Percentiles rank a stretch among this genome's conserved stretches.
phyloP scores from a whole-genome alignment of 2,888 invertebrate species.

The Tolmerus cingulatus region DNA sequence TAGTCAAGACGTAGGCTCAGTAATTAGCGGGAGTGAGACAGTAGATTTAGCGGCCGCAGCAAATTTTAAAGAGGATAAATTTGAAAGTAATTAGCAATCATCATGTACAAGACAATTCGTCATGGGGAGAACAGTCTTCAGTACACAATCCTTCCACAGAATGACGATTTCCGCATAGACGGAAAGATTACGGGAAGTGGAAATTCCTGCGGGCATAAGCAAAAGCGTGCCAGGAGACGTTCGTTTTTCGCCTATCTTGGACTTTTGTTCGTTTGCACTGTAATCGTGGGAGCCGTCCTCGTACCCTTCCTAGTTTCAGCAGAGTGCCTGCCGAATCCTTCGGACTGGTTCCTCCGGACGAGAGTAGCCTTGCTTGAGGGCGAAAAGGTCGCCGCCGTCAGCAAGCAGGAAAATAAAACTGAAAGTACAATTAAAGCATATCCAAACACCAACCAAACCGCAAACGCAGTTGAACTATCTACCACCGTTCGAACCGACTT shows the following conservation, averaged over 20 bases:
- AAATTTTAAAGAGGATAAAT: neutral
- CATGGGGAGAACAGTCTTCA: constrained; percentile 79
- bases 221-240: constrained; percentile 54
- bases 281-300: constrained; percentile 61
- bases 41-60: neutral
- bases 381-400: neutral
- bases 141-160: constrained; percentile 77
- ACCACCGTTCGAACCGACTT: neutral
- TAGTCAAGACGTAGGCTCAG: neutral
- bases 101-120: constrained; percentile 78
- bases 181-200: constrained; percentile 69
- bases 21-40: constrained; percentile 4
- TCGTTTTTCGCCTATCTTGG: constrained; percentile 63
- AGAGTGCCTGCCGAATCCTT: constrained; percentile 60
- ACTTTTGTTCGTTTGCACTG: constrained; percentile 61
- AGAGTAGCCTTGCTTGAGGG: constrained; percentile 23
- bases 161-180: constrained; percentile 71
- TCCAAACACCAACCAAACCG: constrained; percentile 37
- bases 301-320: constrained; percentile 62
- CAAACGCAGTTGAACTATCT: neutral
- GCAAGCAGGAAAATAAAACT: constrained; percentile 35
- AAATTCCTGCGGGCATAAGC: constrained; percentile 58
- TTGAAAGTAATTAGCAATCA: constrained; percentile 40
- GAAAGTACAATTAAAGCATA: constrained; percentile 51
- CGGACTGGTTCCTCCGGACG: constrained; percentile 59